Conservation (phyloP, 37 sponge, comb jelly and placozoan species). For the Axinella damicornis region DNA sequence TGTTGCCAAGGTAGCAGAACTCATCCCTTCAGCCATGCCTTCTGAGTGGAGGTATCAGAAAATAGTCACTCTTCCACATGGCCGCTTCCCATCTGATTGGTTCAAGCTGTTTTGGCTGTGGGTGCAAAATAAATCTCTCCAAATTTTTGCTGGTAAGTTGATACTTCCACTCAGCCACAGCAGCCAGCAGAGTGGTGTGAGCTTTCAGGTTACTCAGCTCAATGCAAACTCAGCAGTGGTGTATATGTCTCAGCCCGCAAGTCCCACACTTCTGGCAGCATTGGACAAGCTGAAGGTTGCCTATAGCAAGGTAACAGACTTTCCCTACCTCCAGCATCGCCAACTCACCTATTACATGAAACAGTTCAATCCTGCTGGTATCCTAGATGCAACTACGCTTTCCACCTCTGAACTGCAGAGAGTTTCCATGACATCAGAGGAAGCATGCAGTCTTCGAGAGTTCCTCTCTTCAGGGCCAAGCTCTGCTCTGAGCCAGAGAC, state of each 20-base stretch:
- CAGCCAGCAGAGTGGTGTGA: not conserved
- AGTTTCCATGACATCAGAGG: constrained; percentile 6
- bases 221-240: not conserved
- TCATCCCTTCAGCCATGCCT: constrained; percentile 9
- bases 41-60: not conserved
- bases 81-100: not conserved
- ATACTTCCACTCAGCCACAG: constrained; percentile 20
- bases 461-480: not conserved
- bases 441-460: constrained; percentile 19
- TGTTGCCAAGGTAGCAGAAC: not conserved
- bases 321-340: not conserved
- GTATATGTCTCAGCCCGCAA: not conserved
- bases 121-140: constrained; percentile 6
- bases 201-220: not conserved
- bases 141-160: not conserved
- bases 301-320: not conserved
- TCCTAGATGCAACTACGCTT: constrained; percentile 18
- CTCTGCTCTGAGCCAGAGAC: not conserved
- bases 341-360: not conserved
- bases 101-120: constrained; percentile 46
- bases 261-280: not conserved
- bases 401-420: not conserved
- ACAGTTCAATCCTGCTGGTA: not conserved
- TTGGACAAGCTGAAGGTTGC: not conserved
- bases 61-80: not conserved